Evolutionary conservation across 2,113 vertebrate species (phyloP).

Genomic region (Pelvicachromis taeniatus): DNA sequence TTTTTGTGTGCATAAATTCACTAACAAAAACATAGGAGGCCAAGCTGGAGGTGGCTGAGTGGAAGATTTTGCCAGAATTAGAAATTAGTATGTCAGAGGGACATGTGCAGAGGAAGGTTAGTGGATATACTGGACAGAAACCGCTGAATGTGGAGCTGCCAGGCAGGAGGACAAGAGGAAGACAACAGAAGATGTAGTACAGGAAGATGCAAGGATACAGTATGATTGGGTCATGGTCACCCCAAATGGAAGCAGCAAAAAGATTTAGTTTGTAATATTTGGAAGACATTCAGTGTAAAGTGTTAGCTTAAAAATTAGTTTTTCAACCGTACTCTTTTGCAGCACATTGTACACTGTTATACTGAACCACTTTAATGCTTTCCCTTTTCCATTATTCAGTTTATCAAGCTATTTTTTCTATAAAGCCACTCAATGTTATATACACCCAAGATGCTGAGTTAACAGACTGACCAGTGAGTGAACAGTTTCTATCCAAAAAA

Average conservation of each 20-base stretch:
- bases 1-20: neutral
- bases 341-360: neutral
- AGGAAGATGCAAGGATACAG: neutral
- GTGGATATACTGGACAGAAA: neutral
- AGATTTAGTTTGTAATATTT: neutral
- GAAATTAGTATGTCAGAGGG: neutral
- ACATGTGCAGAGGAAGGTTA: neutral
- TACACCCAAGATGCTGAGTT: neutral
- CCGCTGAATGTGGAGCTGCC: neutral
- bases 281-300: neutral
- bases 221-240: neutral
- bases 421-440: too few relatives aligned
- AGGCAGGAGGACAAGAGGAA: neutral
- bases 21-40: neutral
- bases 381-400: neutral
- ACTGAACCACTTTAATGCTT: neutral
- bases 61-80: neutral
- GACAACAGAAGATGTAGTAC: neutral
- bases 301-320: neutral
- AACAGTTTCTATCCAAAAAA: accelerated
- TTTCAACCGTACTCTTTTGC: neutral
- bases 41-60: neutral
- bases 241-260: neutral
- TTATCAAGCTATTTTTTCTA: too few relatives aligned
- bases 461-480: neutral